These are phyloP conservation scores for Novumbra hubbsi DNA, from an alignment of 2,797 vertebrate species.

Conservation along the genomic window DNA sequence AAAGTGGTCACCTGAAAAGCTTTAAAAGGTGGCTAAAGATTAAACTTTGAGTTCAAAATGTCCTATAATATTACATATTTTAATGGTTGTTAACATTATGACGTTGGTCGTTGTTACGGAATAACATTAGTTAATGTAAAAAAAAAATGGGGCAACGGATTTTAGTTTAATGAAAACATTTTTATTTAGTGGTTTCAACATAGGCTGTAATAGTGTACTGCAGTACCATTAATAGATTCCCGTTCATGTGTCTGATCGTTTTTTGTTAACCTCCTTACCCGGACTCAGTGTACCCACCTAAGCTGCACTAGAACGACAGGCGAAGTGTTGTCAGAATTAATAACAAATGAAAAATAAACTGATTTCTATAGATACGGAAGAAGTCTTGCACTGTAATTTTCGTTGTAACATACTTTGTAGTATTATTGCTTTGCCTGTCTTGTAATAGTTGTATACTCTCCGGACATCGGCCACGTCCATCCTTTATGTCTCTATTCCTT, in stretches of 20 bases:
- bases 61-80: background rate
- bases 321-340: background rate
- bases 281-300: too few relatives aligned
- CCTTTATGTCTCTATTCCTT: background rate
- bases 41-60: background rate
- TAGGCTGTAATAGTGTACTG: background rate
- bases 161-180: background rate
- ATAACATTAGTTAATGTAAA: background rate
- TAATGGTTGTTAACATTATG: background rate
- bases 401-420: background rate
- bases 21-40: background rate
- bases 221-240: background rate
- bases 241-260: background rate
- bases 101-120: background rate
- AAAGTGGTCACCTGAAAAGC: background rate
- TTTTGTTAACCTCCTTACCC: background rate
- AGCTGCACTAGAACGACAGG: background rate
- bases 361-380: background rate
- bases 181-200: background rate
- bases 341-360: background rate
- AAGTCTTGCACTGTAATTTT: background rate
- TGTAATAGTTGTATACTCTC: background rate
- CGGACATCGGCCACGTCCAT: background rate
- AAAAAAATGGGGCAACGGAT: background rate
- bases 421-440: background rate